Evolutionary conservation across 2,888 invertebrate genomes (phyloP), one percentile per base, ranked within the genome.

Genomic region (Leptinotarsa tumamoca): DNA sequence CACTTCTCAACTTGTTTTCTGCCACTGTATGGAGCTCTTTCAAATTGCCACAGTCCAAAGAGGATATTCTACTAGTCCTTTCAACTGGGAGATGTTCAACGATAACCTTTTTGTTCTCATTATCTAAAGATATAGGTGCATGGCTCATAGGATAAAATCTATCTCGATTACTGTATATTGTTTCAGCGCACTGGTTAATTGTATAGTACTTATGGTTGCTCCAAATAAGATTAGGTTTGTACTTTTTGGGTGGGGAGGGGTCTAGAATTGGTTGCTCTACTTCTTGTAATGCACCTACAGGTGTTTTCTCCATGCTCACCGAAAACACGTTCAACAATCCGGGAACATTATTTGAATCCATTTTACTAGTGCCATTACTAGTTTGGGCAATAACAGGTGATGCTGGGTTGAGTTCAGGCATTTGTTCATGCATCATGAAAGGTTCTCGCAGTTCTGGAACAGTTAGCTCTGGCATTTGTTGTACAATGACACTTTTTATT

Each of bases 71-170:
- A 13, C 67, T 75, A 27, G 58, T 56, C 0, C 73, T 70, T 14
- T 75, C 78, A 4, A 17, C 23, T 3, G 80, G 78, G 10, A 80
- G 72, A 7, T 68, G 13, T 56, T 81, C 81, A 1, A 81, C 80
- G 4, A 81, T 71, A 7, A 81, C 81, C 70, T 79, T 80, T 56
- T 63, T 71, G 17, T 77, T 68, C 7, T 68, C 49, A 3, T 14
- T 33, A 2, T 82, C 80, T 49, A 86, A 79, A 50, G 80, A 81
- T 61, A 88, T 88, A 0, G 88, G 87, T 50, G 80, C 79, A 49
- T 83, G 76, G 15, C 84, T 86, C 86, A 88, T 84, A 0, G 88
- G 88, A 78, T 85, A 88, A 79, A 88, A 87, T n/a, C 87, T 76
- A 21, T 88, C 86, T 1, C 78, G 73, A 61, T 86, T 84, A 7